Conservation (phyloP, 2,797 vertebrate genomes). For the Brachymystax lenok region DNA sequence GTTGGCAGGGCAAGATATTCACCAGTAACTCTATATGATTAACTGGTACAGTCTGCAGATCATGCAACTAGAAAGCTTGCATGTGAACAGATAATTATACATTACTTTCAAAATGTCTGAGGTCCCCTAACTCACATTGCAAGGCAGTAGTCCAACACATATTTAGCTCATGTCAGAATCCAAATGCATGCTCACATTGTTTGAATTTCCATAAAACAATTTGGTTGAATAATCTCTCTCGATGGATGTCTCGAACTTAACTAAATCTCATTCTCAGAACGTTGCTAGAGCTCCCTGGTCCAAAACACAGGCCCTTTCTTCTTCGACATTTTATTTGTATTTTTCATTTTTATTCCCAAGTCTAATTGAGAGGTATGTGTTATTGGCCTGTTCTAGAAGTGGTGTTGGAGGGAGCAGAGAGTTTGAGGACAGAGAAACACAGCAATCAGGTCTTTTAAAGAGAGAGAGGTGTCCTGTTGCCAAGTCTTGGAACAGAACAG, state of each 20-base stretch:
- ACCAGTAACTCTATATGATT: conserved; percentile 7
- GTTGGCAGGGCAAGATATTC: conserved; percentile 16
- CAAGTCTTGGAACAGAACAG: background rate
- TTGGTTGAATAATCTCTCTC: conserved; percentile 40
- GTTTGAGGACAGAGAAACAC: conserved; percentile 11
- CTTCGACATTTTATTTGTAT: conserved; percentile 18
- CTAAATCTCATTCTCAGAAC: conserved; percentile 32
- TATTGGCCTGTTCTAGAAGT: conserved; percentile 9
- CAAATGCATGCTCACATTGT: conserved; percentile 50
- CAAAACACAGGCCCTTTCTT: conserved; percentile 18
- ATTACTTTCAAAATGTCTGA: conserved; percentile 50
- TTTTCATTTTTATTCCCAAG: conserved; percentile 16
- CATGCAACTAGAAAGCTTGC: conserved; percentile 34
- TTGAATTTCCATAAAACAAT: conserved; percentile 46
- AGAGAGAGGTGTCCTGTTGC: background rate
- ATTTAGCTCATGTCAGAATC: conserved; percentile 39
- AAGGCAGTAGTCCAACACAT: conserved; percentile 48
- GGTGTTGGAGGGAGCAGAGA: conserved; percentile 6
- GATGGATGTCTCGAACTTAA: conserved; percentile 38
- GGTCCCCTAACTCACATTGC: conserved; percentile 43
- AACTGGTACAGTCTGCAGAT: conserved; percentile 19
- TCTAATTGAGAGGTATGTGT: conserved; percentile 27
- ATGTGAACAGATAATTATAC: conserved; percentile 61
- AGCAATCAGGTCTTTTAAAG: background rate
- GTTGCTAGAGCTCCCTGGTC: conserved; percentile 18